Percentiles rank a stretch among this genome's conserved stretches.
Evolutionary conservation across 1,140 invertebrate species (phyloP).

Genomic region (Tyrophagus putrescentiae): DNA sequence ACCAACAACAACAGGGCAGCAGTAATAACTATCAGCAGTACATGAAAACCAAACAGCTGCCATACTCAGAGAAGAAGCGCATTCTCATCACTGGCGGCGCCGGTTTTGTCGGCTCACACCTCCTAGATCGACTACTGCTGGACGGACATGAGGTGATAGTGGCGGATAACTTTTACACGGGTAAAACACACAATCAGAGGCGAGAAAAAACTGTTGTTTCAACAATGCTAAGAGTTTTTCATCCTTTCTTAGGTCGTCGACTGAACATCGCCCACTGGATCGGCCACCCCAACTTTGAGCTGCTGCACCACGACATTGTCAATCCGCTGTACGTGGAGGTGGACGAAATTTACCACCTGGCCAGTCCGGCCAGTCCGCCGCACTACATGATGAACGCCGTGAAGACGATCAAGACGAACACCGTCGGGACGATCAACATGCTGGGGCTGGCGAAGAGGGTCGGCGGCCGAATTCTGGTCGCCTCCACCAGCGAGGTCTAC

Average conservation of each 20-base stretch:
- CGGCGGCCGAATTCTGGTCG: conserved; percentile 81
- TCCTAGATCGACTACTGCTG: conserved; percentile 86
- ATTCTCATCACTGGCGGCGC: conserved; percentile 93
- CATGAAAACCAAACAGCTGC: conserved; percentile 71
- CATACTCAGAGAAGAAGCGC: conserved; percentile 72
- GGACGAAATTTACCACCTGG: conserved; percentile 97
- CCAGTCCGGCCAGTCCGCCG: conserved; percentile 92
- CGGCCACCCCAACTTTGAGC: conserved; percentile 95
- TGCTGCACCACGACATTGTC: conserved; percentile 97
- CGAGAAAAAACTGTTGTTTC: too few relatives aligned
- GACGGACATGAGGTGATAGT: conserved; percentile 96
- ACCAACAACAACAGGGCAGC: too few relatives aligned
- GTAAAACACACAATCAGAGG: conserved; percentile 1
- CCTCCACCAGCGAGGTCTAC: conserved; percentile 97
- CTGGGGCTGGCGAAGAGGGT: conserved; percentile 81
- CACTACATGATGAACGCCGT: conserved; percentile 99
- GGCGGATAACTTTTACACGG: conserved; percentile 96
- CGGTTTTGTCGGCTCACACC: conserved; percentile 95
- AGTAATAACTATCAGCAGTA: too few relatives aligned
- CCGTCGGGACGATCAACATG: conserved; percentile 98
- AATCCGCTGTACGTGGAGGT: conserved; percentile 96
- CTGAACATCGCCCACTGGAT: conserved; percentile 97
- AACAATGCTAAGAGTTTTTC: too few relatives aligned
- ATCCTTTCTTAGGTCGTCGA: conserved; percentile 48
- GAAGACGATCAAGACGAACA: conserved; percentile 99